Evolutionary conservation across 2,888 invertebrate species (phyloP).

Genomic region (Leptogaster cylindrica): DNA sequence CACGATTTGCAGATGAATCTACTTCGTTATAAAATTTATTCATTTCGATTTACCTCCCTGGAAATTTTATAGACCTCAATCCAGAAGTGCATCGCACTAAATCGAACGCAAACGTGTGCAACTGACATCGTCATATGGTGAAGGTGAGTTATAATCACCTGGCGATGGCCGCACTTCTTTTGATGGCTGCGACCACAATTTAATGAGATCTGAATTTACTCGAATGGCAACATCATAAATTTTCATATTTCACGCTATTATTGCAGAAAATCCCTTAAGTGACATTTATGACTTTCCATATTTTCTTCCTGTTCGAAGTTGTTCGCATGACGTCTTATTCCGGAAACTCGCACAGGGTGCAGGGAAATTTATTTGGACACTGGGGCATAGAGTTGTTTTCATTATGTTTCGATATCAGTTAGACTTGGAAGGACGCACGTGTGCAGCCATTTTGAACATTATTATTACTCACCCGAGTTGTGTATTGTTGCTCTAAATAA

Average conservation of each 20-base stretch:
- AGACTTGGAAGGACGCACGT: too few species aligned
- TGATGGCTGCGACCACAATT: conserved; percentile 3
- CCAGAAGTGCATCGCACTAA: conserved; percentile 23
- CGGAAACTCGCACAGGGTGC: too few species aligned
- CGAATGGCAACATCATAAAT: conserved; percentile 6
- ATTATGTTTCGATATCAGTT: too few species aligned
- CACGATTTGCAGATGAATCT: conserved; percentile 28
- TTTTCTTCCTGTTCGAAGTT: too few species aligned
- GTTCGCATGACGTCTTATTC: too few species aligned
- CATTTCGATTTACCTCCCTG: conserved; percentile 33
- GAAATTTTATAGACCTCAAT: conserved; percentile 31
- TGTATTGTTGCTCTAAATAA: too few species aligned
- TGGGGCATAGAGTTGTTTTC: too few species aligned
- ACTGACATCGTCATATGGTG: conserved; percentile 22
- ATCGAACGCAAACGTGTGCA: conserved; percentile 21
- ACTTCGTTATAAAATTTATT: conserved; percentile 22
- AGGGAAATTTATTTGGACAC: too few species aligned
- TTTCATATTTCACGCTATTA: background rate
- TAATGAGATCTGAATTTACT: conserved; percentile 31
- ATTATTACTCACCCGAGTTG: too few species aligned
- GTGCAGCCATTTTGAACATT: too few species aligned
- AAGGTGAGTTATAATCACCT: conserved; percentile 34
- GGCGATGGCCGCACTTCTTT: conserved; percentile 24
- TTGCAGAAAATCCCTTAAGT: background rate
- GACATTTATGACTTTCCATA: conserved; percentile 17